These are phyloP conservation scores for Ctena decussata DNA, from an alignment of 2,888 invertebrate genomes.

Conservation along the genomic window DNA sequence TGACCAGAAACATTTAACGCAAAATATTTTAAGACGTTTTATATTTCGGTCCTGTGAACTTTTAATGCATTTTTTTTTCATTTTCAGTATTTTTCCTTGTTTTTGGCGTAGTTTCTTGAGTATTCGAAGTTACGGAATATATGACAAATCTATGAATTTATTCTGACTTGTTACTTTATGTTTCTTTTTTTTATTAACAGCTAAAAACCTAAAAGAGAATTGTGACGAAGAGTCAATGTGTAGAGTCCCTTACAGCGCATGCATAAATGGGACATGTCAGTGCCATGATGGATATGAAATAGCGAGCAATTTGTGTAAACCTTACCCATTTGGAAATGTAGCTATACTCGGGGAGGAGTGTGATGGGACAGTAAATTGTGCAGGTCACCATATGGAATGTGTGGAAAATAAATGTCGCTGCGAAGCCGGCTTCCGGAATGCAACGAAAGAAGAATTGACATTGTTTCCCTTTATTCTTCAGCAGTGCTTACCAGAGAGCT, in stretches of 20 bases:
- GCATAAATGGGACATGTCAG: not conserved
- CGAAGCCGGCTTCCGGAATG: conserved; percentile 34
- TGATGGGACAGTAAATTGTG: conserved; percentile 29
- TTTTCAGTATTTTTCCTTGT: too few relatives aligned
- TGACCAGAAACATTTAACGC: too few relatives aligned
- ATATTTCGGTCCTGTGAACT: too few relatives aligned
- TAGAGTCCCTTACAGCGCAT: not conserved
- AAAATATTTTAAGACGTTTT: too few relatives aligned
- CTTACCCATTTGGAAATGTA: conserved; percentile 27
- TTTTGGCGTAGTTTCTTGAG: too few relatives aligned
- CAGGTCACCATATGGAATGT: conserved; percentile 42
- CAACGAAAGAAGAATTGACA: conserved; percentile 45
- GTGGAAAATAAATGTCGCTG: conserved; percentile 48
- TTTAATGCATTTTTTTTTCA: too few relatives aligned
- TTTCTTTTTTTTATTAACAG: not conserved
- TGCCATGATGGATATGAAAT: not conserved
- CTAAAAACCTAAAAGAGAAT: not conserved
- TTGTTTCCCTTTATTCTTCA: conserved; percentile 53
- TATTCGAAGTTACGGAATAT: too few relatives aligned
- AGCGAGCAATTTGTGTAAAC: conserved; percentile 27
- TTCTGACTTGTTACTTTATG: too few relatives aligned
- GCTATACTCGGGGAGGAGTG: conserved; percentile 40
- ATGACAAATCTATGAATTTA: too few relatives aligned
- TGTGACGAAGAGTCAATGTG: not conserved
- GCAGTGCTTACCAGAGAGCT: conserved; percentile 54